Evolutionary conservation across 2,113 vertebrate genomes (phyloP), one percentile per base, ranked within the genome.

Genomic region (Pomatostomus ruficeps): DNA sequence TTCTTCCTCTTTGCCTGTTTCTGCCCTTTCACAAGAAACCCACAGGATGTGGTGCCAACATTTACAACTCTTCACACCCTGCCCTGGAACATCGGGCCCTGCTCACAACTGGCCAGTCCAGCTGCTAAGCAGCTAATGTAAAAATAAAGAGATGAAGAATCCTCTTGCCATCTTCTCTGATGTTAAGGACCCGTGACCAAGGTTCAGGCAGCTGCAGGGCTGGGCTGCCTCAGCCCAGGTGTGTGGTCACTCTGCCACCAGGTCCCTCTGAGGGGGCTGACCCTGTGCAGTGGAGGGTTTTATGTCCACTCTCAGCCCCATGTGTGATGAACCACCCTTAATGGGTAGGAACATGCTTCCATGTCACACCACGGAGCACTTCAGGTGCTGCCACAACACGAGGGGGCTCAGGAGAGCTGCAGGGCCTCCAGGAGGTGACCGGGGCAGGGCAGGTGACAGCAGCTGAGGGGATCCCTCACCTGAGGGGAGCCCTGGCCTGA

Each of bases 401-500:
- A 11, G 7, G 6, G 8, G 3, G 2, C 4, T 18, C 18, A 28
- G 29, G 12, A 45, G 52, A 26, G 3, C 23, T 0, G 8, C 14
- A 8, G 12, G 20, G 12, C 9, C 35, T 26, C 26, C 22, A 12
- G 16, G 13, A 21, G 5, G 14, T 9, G n/a, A 35, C 9, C 3
- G 0, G 10, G 6, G 1, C 11, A 29, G 13, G 14, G 5, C 0
- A 1, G 6, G 54, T 18, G 38, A 20, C 33, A 51, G 51, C 49
- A 49, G 36, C 33, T 12, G 38, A 61, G 61, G 9, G 36, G 43
- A 45, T 1, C 4, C 7, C 5, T 2, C 15, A 17, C 8, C 13
- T 40, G 24, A 62, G 65, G 31, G 35, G 35, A 48, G 16, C 29
- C 8, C 3, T 1, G 42, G 31, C 35, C 35, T 78, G 66, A 55